A percentile compares a stretch with the other conserved stretches of the same genome.
Evolutionary conservation across 2,888 invertebrate genomes (phyloP).

Genomic region (Himalopsyche kuldschensis): DNA sequence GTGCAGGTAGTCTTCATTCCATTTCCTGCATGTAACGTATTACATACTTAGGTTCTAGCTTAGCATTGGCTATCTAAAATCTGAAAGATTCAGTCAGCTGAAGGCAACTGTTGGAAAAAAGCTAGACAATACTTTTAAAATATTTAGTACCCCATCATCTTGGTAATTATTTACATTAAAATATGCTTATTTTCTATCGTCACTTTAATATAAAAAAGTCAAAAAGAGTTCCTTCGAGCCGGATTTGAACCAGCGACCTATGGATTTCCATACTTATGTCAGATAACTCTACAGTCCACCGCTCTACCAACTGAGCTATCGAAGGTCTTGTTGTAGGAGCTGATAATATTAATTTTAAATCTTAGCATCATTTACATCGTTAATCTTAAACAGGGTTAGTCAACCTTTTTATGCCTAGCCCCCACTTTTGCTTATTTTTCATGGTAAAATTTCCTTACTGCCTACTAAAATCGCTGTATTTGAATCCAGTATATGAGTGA

Average conservation of each 20-base stretch:
- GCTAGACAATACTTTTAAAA: too few relatives aligned
- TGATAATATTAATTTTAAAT: neutral
- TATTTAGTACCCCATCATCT: neutral
- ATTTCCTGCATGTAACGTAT: too few relatives aligned
- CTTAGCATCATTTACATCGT: neutral
- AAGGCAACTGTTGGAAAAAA: too few relatives aligned
- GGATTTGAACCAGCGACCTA: conserved; percentile 65
- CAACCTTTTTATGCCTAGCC: too few relatives aligned
- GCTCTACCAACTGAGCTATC: conserved; percentile 64
- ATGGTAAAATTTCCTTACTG: too few relatives aligned
- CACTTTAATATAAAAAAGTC: neutral
- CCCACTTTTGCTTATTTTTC: too few relatives aligned
- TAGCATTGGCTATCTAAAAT: too few relatives aligned
- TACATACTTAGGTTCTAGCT: too few relatives aligned
- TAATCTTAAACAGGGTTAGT: neutral
- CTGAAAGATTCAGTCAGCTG: too few relatives aligned
- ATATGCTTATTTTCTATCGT: neutral
- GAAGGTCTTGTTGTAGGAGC: conserved; percentile 46
- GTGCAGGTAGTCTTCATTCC: too few relatives aligned
- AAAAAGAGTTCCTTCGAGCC: conserved; percentile 55
- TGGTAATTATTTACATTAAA: neutral
- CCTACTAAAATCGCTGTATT: too few relatives aligned
- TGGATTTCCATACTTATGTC: conserved; percentile 47
- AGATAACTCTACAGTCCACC: conserved; percentile 55
- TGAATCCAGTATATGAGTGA: too few relatives aligned